Conservation (phyloP, 53 echinoderm and acorn worm genomes). For the Temnopleurus reevesii region DNA sequence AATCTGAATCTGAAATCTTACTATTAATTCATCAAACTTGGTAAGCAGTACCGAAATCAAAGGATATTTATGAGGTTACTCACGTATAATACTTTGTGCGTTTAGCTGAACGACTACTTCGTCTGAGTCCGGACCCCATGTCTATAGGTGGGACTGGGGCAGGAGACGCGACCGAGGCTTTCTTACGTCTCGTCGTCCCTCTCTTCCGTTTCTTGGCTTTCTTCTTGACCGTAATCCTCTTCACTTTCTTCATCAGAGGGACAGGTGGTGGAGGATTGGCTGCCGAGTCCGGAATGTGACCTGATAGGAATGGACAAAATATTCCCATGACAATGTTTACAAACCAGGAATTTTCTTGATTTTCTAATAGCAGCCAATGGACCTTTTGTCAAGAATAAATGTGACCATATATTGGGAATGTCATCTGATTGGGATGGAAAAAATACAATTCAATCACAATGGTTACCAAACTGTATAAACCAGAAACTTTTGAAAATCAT, state of each 20-base stretch:
- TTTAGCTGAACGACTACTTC: conserved; percentile 7
- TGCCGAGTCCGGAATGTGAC: conserved; percentile 8
- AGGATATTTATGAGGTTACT: neutral
- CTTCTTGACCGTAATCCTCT: neutral
- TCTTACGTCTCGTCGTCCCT: neutral
- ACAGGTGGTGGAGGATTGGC: conserved; percentile 12
- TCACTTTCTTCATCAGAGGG: neutral
- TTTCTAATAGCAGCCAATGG: too few species aligned
- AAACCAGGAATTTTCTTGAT: too few species aligned
- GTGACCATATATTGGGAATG: too few species aligned
- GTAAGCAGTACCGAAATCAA: too few species aligned
- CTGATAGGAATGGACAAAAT: neutral
- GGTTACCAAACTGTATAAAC: too few species aligned
- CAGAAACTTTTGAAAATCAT: too few species aligned
- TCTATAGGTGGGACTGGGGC: neutral
- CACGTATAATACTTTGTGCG: conserved; percentile 18
- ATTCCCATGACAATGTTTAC: too few species aligned
- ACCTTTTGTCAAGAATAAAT: too few species aligned
- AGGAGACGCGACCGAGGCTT: neutral
- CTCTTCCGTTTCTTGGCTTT: conserved; percentile 24
- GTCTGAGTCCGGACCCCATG: neutral
- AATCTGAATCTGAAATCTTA: too few species aligned
- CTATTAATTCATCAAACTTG: too few species aligned
- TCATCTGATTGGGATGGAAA: too few species aligned
- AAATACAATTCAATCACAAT: too few species aligned